Percentiles rank a stretch among this genome's conserved stretches.
These are phyloP conservation scores for Oryzias celebensis DNA, from an alignment of 2,113 vertebrate genomes.

Conservation along the genomic window DNA sequence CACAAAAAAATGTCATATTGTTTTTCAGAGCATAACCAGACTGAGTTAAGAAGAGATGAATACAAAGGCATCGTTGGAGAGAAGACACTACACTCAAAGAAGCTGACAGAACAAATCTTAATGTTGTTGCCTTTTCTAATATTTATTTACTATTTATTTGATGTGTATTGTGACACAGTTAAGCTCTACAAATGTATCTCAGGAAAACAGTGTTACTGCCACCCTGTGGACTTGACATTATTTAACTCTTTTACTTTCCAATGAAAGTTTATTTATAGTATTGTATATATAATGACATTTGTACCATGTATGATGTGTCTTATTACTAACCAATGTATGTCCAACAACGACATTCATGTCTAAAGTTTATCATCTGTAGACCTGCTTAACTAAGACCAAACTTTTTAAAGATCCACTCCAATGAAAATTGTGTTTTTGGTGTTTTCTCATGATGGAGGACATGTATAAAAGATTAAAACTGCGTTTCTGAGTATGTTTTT, in stretches of 20 bases:
- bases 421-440: too few species aligned
- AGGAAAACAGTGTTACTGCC: slow-evolving; percentile 56
- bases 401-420: too few species aligned
- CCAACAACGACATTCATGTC: not conserved
- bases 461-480: too few species aligned
- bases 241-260: not conserved
- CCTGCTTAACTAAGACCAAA: not conserved
- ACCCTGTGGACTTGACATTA: slow-evolving; percentile 45
- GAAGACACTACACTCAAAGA: slow-evolving; percentile 69
- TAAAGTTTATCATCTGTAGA: not conserved
- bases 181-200: slow-evolving; percentile 22
- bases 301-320: slow-evolving; percentile 47
- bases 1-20: not conserved
- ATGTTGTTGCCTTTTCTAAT: slow-evolving; percentile 42
- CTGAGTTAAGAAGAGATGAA: not conserved
- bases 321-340: not conserved
- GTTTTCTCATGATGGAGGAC: too few species aligned
- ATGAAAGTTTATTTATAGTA: slow-evolving; percentile 42
- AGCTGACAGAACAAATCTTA: slow-evolving; percentile 5
- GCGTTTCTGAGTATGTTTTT: too few species aligned
- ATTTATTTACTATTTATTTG: slow-evolving; percentile 73
- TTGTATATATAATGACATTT: slow-evolving; percentile 16
- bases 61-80: slow-evolving; percentile 29
- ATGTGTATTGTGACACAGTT: slow-evolving; percentile 10
- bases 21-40: slow-evolving; percentile 30